These are phyloP conservation scores for Cygnus atratus DNA, from an alignment of 2,113 vertebrate genomes.

Conservation along the genomic window DNA sequence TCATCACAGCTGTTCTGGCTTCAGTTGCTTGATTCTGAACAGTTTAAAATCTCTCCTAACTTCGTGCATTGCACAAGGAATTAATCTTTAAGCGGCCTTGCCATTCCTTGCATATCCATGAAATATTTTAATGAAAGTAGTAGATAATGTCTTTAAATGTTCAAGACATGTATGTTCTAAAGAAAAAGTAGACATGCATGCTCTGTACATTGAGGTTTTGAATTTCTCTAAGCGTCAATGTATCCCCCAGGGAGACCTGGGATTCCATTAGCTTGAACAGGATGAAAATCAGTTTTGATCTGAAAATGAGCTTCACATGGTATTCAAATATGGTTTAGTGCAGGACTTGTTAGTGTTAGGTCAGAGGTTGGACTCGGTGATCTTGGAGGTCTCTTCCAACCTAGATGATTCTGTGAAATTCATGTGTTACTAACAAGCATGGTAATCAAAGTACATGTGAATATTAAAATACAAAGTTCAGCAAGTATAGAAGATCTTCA, in stretches of 20 bases:
- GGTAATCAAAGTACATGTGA: background rate
- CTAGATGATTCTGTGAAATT: background rate
- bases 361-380: no score
- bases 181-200: background rate
- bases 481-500: background rate
- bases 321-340: background rate
- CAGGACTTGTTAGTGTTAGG: no score
- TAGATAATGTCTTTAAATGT: background rate
- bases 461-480: background rate
- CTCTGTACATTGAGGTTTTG: background rate
- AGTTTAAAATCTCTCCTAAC: background rate
- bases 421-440: background rate
- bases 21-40: background rate
- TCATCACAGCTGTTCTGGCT: background rate
- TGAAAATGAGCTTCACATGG: background rate
- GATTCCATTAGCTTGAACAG: background rate
- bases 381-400: no score
- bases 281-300: background rate
- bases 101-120: background rate
- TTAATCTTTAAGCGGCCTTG: background rate
- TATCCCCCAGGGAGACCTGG: background rate
- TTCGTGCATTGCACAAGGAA: background rate
- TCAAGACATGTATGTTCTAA: background rate
- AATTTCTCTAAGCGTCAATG: background rate
- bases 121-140: background rate